phyloP scores from a whole-genome alignment of 2,888 invertebrate species.

The Noctua fimbriata region DNA sequence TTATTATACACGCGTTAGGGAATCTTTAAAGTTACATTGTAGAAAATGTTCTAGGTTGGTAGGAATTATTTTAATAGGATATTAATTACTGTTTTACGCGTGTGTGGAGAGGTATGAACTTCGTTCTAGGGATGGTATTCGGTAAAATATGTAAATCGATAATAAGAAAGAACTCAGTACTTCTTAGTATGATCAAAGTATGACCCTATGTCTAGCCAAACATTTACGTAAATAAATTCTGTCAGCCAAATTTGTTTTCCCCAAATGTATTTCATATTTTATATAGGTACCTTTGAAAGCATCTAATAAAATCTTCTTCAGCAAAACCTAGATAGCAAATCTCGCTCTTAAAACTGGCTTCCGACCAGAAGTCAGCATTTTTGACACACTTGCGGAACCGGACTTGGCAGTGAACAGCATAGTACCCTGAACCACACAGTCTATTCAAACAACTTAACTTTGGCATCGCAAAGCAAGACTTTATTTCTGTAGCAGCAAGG shows the following conservation, averaged over 20 bases:
- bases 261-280: neutral
- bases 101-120: neutral
- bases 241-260: neutral
- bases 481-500: neutral
- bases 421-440: neutral
- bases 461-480: neutral
- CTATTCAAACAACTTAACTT: neutral
- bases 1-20: neutral
- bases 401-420: conserved; percentile 45
- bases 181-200: neutral
- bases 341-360: conserved; percentile 49
- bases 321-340: conserved; percentile 7
- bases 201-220: neutral
- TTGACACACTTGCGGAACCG: conserved; percentile 56
- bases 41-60: neutral
- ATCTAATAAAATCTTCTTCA: conserved; percentile 4
- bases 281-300: neutral
- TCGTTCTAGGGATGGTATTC: neutral
- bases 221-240: neutral
- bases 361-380: conserved; percentile 53
- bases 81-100: neutral
- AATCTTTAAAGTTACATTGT: neutral
- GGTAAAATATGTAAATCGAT: neutral
- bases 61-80: neutral
- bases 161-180: neutral